phyloP scores from a whole-genome alignment of 2,888 invertebrate species.

The Parelbella ahira region DNA sequence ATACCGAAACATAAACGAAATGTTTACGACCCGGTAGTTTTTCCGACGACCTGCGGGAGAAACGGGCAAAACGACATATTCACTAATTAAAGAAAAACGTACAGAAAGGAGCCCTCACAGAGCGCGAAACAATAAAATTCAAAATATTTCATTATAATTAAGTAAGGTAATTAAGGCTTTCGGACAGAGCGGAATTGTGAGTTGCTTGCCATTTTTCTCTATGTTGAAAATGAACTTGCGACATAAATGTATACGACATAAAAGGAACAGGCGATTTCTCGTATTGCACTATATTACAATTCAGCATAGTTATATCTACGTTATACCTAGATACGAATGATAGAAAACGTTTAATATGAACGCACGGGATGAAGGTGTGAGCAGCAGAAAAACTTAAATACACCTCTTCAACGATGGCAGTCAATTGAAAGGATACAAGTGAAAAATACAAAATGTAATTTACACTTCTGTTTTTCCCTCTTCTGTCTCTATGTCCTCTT shows the following conservation, averaged over 20 bases:
- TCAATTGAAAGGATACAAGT: conserved; percentile 13
- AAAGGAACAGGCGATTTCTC: conserved; percentile 21
- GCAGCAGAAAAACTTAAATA: conserved; percentile 5
- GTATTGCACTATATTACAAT: conserved; percentile 10
- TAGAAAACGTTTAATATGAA: conserved; percentile 22
- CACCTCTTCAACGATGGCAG: not conserved
- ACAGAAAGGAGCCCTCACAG: conserved; percentile 3
- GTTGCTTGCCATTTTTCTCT: conserved; percentile 13
- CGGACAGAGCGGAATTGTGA: conserved; percentile 8
- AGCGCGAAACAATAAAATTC: conserved; percentile 7
- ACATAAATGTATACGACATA: conserved; percentile 23
- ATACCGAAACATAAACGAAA: no score
- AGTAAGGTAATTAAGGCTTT: conserved; percentile 17
- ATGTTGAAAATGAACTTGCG: conserved; percentile 15
- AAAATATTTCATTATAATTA: conserved; percentile 11
- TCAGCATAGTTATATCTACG: conserved; percentile 19
- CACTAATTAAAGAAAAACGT: conserved; percentile 47
- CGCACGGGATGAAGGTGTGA: conserved; percentile 12
- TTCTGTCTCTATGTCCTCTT: conserved; percentile 13
- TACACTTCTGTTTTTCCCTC: conserved; percentile 6
- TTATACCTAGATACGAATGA: conserved; percentile 28
- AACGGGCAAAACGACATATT: conserved; percentile 29
- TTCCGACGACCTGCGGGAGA: conserved; percentile 1
- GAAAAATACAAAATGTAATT: no score
- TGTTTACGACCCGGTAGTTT: not conserved